A percentile compares a stretch with the other conserved stretches of the same genome.
phyloP scores from a whole-genome alignment of 2,113 vertebrate species.

The Eulemur rufifrons region DNA sequence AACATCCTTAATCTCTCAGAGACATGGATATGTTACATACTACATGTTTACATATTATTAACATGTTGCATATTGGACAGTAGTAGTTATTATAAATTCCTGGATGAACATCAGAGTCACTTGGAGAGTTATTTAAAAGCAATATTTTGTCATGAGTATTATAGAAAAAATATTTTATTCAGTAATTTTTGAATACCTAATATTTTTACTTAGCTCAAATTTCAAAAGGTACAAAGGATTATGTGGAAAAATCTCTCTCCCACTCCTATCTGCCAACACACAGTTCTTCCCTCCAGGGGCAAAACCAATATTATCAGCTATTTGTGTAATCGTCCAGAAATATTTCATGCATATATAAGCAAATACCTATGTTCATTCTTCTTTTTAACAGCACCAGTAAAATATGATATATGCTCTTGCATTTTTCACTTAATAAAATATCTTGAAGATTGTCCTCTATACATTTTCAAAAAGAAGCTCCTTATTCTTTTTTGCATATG shows the following conservation, averaged over 20 bases:
- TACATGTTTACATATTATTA: background rate
- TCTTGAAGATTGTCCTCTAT: background rate
- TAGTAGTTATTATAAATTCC: background rate
- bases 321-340: constrained; percentile 11
- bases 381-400: background rate
- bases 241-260: background rate
- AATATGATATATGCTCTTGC: background rate
- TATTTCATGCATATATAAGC: background rate
- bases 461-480: background rate
- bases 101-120: background rate
- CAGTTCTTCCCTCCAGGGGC: background rate
- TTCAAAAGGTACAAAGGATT: constrained; percentile 34
- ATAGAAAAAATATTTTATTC: constrained; percentile 31
- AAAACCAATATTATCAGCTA: constrained; percentile 13
- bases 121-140: constrained; percentile 4
- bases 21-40: background rate
- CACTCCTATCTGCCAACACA: background rate
- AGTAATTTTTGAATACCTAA: constrained; percentile 6
- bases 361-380: background rate
- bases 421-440: constrained; percentile 27
- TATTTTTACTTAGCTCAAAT: constrained; percentile 35
- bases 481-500: background rate
- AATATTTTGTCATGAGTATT: background rate
- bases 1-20: background rate
- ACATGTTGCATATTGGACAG: background rate